Base-by-base conservation (phyloP, 2,113 vertebrate species). In the Corvus cornix region DNA sequence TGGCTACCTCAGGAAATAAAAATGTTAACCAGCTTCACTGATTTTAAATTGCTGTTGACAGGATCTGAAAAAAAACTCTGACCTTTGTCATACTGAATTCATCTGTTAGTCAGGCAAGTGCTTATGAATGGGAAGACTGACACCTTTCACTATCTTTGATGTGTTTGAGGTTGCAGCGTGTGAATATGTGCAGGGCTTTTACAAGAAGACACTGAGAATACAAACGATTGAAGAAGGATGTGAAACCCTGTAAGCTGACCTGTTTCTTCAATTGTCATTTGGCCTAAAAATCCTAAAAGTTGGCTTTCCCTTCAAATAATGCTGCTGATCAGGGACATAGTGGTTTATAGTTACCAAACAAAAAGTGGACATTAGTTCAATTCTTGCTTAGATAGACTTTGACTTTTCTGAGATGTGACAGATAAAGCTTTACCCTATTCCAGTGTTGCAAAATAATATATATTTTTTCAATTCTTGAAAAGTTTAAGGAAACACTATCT, bases 1-100 rank as follows among this genome's bases (percentile, higher is more conserved):
- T 89, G n/a, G 17, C 41, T 72, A 46, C 52, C 49, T 89, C 28
- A 68, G 44, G 60, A 93, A 84, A 75, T 51, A 81, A 64, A 92
- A 91, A 69, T 53, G 24, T 73, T 79, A 82, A 62, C 11, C 18
- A 48, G 58, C 41, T 87, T 68, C 46, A 82, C 22, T 64, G 37
- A 81, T 92, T 89, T 89, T 49, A 91, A 95, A 92, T 76, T 87
- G 49, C 6, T 52, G 37, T 53, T 85, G 69, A 89, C 69, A 79
- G 46, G n/a, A 84, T 37, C 44, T 70, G 60, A n/a, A 75, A 78
- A 88, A 56, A 20, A 5, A 1, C 23, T 58, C 31, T 84, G 48
- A 91, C 52, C 64, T n/a, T 75, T 89, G 30, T 90, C 67, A 59
- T 67, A 56, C 4, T 51, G 41, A 56, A 70, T 89, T 89, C n/a